These are phyloP conservation scores for Austrolebias charrua DNA, from an alignment of 2,797 vertebrate species.

Conservation along the genomic window DNA sequence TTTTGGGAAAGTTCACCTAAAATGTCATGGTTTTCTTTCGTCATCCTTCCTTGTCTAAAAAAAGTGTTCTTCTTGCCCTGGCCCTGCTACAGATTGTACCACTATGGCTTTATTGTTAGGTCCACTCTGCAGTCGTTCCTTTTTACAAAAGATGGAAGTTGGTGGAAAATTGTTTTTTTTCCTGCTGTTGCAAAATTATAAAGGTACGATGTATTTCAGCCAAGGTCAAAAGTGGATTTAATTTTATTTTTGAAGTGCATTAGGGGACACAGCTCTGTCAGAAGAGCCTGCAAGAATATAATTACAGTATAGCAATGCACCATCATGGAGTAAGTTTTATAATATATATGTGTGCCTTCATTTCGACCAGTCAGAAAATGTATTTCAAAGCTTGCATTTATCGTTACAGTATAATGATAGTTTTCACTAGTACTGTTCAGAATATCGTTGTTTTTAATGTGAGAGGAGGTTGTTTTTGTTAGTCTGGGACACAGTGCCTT, in stretches of 20 bases:
- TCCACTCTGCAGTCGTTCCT: too few species aligned
- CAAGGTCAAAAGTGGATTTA: neutral
- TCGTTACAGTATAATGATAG: neutral
- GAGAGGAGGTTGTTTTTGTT: neutral
- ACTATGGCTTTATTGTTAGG: too few species aligned
- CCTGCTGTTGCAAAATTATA: neutral
- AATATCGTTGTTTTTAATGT: neutral
- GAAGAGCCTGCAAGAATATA: neutral
- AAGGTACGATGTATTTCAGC: neutral
- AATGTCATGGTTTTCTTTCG: too few species aligned
- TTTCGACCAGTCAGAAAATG: neutral
- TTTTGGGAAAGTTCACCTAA: too few species aligned
- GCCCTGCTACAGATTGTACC: too few species aligned
- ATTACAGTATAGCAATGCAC: fast-evolving
- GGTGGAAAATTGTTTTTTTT: slow-evolving; percentile 3
- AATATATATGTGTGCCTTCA: neutral
- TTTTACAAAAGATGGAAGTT: neutral
- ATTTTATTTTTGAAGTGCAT: slow-evolving; percentile 1
- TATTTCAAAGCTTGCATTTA: slow-evolving; percentile 1
- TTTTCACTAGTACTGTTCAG: neutral
- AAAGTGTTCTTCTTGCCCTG: too few species aligned
- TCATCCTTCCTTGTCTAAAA: too few species aligned
- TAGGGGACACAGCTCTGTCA: neutral
- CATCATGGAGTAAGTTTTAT: neutral
- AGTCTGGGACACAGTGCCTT: neutral